These are phyloP conservation scores for Apolygus lucorum DNA, from an alignment of 1,140 invertebrate genomes.

Conservation along the genomic window DNA sequence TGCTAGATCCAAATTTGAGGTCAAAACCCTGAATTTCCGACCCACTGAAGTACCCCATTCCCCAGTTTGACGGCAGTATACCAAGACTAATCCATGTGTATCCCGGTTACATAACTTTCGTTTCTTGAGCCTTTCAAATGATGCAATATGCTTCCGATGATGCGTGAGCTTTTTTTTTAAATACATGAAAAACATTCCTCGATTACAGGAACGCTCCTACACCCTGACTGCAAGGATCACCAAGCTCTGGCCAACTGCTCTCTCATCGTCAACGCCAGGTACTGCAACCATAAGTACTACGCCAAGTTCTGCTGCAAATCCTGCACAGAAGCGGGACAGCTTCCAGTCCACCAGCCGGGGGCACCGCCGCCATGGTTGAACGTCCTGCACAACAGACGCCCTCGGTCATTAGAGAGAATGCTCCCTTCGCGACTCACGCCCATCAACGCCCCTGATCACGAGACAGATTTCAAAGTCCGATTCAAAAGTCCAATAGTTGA, in stretches of 20 bases:
- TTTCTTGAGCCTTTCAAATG: too few species aligned
- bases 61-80: too few species aligned
- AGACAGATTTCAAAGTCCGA: neutral
- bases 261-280: constrained; percentile 70
- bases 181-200: too few species aligned
- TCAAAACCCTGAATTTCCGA: too few species aligned
- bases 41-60: too few species aligned
- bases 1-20: too few species aligned
- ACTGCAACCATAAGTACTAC: constrained; percentile 80
- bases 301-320: constrained; percentile 87
- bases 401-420: neutral
- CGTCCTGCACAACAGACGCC: neutral
- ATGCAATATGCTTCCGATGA: too few species aligned
- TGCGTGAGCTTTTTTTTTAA: too few species aligned
- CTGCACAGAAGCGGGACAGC: constrained; percentile 72
- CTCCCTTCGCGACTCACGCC: neutral
- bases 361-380: neutral
- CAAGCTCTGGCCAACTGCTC: constrained; percentile 80
- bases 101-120: too few species aligned
- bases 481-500: neutral
- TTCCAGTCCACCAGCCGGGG: constrained; percentile 38
- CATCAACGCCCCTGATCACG: constrained; percentile 1
- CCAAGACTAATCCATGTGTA: too few species aligned
- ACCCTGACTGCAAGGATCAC: constrained; percentile 74
- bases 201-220: constrained; percentile 57